Evolutionary conservation across 2,113 vertebrate genomes (phyloP).

Genomic region (Pseudonaja textilis): DNA sequence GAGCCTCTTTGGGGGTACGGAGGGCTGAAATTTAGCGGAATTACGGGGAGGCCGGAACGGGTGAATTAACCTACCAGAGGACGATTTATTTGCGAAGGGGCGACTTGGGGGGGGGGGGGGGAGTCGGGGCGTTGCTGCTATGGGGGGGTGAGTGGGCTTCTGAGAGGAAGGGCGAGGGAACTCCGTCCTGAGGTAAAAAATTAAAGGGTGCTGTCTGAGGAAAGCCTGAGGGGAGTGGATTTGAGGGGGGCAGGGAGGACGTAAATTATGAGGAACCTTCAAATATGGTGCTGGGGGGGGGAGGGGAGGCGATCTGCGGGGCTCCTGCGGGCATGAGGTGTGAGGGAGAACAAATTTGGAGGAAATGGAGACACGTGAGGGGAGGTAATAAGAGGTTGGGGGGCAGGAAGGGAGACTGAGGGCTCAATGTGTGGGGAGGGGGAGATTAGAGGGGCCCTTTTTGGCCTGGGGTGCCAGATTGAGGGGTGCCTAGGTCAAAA

Average conservation of each 20-base stretch:
- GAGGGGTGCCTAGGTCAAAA: neutral
- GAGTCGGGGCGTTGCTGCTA: neutral
- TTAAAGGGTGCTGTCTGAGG: neutral
- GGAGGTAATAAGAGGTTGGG: neutral
- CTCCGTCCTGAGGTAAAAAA: neutral
- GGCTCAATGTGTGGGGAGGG: neutral
- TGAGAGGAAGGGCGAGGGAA: neutral
- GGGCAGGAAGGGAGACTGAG: too few relatives aligned
- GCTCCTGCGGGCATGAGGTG: neutral
- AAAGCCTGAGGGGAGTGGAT: neutral
- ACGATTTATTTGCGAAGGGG: neutral
- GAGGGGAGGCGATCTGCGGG: neutral
- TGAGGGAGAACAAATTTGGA: neutral
- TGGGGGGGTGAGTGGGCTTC: neutral
- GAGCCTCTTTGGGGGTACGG: neutral
- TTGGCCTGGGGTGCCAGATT: neutral
- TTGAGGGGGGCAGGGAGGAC: neutral
- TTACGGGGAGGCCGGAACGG: neutral
- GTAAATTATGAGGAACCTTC: neutral
- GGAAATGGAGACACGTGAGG: neutral
- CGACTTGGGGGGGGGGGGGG: accelerated
- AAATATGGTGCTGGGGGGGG: neutral
- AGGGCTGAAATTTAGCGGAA: neutral
- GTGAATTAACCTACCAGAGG: neutral
- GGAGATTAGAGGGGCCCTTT: neutral